Evolutionary conservation across 1,140 invertebrate species (phyloP), one percentile per base, ranked within the genome.

Genomic region (Gryon sp.): DNA sequence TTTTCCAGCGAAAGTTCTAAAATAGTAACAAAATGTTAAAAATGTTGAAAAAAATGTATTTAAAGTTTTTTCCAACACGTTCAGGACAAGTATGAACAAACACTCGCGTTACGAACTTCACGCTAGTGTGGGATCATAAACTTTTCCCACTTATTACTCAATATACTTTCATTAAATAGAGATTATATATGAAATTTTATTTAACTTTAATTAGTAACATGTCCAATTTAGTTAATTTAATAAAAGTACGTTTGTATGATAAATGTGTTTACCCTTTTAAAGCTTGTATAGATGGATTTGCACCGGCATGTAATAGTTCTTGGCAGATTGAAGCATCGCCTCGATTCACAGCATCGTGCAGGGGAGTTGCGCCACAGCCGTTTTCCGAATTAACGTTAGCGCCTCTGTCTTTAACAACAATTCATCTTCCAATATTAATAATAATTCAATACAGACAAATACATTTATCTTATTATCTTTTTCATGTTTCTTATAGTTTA

Each of bases 331-430:
- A 84, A 41, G 84, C 63, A 83, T 92, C 90, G 4, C 90, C 91
- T 74, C 92, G 85, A 74, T 85, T 87, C 2, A 92, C 90, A 55
- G 92, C 92, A 82, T 93, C 92, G 75, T 93, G 92, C 14, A 93
- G 83, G 22, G 92, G 91, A 3, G 91, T 92, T 30, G 90, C 90
- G 15, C 92, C 92, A 70, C 87, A 89, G 11, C 85, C 86, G 86
- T 92, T 93, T 62, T 90, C 84, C 4, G 88, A 83, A 83, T 92
- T 91, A 28, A 89, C 84, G 80, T 90, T 83, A 1, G 89, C 89
- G 43, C 89, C 90, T 66, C 90, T 85, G 46, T 90, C 92, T 93
- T 30, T 5, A 34, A 60, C 48, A 43, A 34, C 16, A n/a, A n/a
- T n/a, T n/a, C n/a, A n/a, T n/a, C n/a, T n/a, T n/a, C n/a, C n/a